Evolutionary conservation across 2,797 vertebrate genomes (phyloP), one percentile per base, ranked within the genome.

Genomic region (Salarias fasciatus): DNA sequence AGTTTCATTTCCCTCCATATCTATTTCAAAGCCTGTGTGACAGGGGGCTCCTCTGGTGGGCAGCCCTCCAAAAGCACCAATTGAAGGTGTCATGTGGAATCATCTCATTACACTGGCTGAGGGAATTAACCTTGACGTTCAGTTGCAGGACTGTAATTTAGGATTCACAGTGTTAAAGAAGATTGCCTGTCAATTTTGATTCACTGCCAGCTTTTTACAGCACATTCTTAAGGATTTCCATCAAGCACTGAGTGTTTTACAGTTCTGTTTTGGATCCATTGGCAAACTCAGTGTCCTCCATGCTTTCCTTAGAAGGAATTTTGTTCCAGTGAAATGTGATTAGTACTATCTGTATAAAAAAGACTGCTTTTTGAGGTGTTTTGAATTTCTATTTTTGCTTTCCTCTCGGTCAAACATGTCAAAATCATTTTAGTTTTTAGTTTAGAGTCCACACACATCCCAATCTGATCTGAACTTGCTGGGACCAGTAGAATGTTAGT

Each of bases 71-170:
- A 93, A 88, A 88, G 91, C 90, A 84, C 91, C 94, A 93, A 95
- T 95, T 94, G 93, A 92, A 95, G 92, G 90, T 95, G 96, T 96
- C 95, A 92, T 92, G 91, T 95, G 93, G 94, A 96, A 96, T 94
- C 94, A 95, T 95, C 94, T 94, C 94, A 95, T 96, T 95, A 95
- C 82, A 67, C 80, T 77, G 58, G 49, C 63, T 86, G 88, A 91
- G 88, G 82, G 95, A 96, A 97, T 97, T 93, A 95, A 95, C 93
- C 92, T 90, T 93, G 95, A 95, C 94, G 91, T 90, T 93, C 91
- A 87, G 94, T 93, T 90, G 88, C 91, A 88, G 90, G 90, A 93
- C 91, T 94, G 93, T 95, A 95, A 96, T 96, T 94, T 94, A 91
- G 94, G 94, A 95, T 94, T 94, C 94, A 92, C 89, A 57, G 83